phyloP scores from a whole-genome alignment of 2,888 invertebrate genomes.

The Bhutanitis thaidina region DNA sequence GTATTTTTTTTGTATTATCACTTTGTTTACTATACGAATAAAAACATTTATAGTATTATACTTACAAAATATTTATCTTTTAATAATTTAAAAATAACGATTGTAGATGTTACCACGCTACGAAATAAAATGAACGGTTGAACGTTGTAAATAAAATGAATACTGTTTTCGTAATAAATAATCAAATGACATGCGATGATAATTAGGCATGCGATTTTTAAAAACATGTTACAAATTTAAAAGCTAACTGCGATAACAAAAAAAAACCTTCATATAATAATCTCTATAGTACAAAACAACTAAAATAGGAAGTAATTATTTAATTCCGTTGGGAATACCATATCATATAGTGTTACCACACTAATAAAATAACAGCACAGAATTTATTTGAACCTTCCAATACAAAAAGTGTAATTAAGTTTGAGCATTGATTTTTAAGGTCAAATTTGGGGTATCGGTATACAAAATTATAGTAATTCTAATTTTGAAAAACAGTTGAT shows the following conservation, averaged over 20 bases:
- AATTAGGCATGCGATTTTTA: background rate
- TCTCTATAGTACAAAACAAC: background rate
- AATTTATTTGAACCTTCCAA: background rate
- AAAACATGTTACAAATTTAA: background rate
- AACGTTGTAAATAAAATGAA: background rate
- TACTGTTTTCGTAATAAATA: background rate
- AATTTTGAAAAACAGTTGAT: too few relatives aligned
- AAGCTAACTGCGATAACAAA: background rate
- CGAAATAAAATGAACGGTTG: too few relatives aligned
- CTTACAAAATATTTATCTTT: too few relatives aligned
- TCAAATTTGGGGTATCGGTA: too few relatives aligned
- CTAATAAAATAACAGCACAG: too few relatives aligned
- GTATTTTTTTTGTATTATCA: background rate
- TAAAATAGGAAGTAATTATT: background rate
- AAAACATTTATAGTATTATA: too few relatives aligned
- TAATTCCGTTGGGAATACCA: constrained; percentile 2
- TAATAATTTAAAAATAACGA: too few relatives aligned
- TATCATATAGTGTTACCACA: too few relatives aligned
- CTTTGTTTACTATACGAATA: background rate
- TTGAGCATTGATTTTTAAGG: too few relatives aligned
- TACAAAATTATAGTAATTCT: too few relatives aligned
- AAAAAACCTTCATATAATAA: background rate
- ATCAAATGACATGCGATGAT: background rate
- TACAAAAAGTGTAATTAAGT: background rate
- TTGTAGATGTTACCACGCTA: too few relatives aligned